Evolutionary conservation across 2,113 vertebrate species (phyloP), one percentile per base, ranked within the genome.

Genomic region (Nannobrachium achirus): DNA sequence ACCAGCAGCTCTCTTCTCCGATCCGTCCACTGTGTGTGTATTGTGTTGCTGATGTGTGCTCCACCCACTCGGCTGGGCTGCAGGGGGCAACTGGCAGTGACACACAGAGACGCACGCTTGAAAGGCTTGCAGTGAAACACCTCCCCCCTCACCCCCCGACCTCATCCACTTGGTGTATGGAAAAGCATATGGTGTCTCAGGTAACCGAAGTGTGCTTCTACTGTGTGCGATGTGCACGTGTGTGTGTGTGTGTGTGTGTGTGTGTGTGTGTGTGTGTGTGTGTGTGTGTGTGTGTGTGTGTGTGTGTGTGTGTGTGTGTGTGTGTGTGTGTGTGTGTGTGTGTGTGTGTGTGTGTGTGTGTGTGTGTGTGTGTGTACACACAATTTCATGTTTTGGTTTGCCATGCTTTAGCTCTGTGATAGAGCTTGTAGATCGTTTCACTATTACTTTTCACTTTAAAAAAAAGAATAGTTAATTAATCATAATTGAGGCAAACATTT

Each of bases 181-280:
- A 78, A 68, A 89, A 79, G 84, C 80, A 81, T 72, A 83, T 79
- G 84, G 61, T 78, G 72, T 66, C 71, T 60, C 74, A 84, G 88
- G 88, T 92, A 83, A 67, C 72, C 71, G 58, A 51, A 58, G 65
- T 25, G 46, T 42, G 39, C 38, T 48, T 45, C 14, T 16, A 48
- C 42, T 40, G 58, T n/a, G 53, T 25, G 15, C n/a, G n/a, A n/a
- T n/a, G n/a, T n/a, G n/a, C n/a, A n/a, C n/a, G n/a, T 2, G 8
- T 42, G 51, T 53, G 51, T 53, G 51, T 20, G 51, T 53, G 51
- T 53, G 51, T 56, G 20, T 7, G 44, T 63, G 49, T 55, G 0
- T 68, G 63, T 69, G 58, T 55, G 66, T 20, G 53, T 74, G 50
- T 49, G 59, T 49, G 63, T 39, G 58, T 9, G 1, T n/a, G 62